Evolutionary conservation across 2,113 vertebrate genomes (phyloP), one percentile per base, ranked within the genome.

Genomic region (Panthera leo): DNA sequence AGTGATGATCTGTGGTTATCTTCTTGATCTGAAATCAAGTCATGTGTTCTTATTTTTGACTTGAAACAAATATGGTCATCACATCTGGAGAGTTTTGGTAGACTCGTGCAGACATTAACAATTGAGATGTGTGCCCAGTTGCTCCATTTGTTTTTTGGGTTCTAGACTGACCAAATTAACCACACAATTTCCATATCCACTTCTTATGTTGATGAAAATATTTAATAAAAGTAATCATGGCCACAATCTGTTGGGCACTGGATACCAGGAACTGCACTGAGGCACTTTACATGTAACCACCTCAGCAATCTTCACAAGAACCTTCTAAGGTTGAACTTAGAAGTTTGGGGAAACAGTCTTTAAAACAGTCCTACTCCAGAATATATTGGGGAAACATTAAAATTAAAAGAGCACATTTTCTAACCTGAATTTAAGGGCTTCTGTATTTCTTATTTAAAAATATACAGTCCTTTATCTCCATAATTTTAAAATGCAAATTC

Each of bases 1-100:
- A 63, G 12, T 88, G 65, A 71, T 15, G 23, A 53, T 23, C 9
- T 76, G 16, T 67, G 51, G 29, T 55, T 94, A 75, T 48, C 80
- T 97, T 79, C 10, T 87, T 79, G 5, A 84, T 23, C 9, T 91
- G 31, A 97, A 92, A 88, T 92, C 11, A 95, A 70, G 70, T 83
- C 45, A n/a, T 2, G 11, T 16, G 5, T n/a, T 68, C 13, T 71
- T 78, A 53, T 12, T 94, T 87, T 94, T 89, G 39, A 13, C 70
- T 76, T 51, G 27, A 84, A 96, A 76, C 31, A 36, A 87, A 80
- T 78, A 58, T 11, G 5, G n/a, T n/a, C 78, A 73, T 51, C 27
- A n/a, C 39, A 58, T 7, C 36, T 58, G 19, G 11, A 93, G 14
- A 70, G 7, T 86, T 86, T 88, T 39, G 10, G 23, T 42, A 70